Base-by-base conservation (phyloP, 2,888 invertebrate genomes). In the Doris montereyensis region DNA sequence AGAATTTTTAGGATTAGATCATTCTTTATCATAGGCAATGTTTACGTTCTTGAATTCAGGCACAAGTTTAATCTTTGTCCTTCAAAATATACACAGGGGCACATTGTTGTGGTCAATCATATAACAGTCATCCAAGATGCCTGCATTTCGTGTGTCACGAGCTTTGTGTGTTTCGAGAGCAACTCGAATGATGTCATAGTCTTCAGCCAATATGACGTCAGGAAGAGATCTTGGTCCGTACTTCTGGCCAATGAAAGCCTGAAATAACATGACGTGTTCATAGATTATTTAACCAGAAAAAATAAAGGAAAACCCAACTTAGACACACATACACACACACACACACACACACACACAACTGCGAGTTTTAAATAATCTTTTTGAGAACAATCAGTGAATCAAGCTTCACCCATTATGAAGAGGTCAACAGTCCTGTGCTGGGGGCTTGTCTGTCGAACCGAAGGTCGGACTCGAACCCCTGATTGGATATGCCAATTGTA, bases 181-280 rank as follows among this genome's bases (percentile, higher is more conserved):
- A 72, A 85, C 80, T 24, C 85, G 82, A 17, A 90, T 81, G 21
- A 82, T 76, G 67, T 88, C 88, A 76, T 84, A 90, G 75, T 89
- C 88, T 0, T 85, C 81, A 2, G 85, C 85, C 5, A 85, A 81
- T n/a, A 90, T 89, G 13, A 81, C 78, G 1, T 84, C 80, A 2
- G 89, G 90, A 8, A 89, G 82, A 3, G 85, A 83, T 24, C 81
- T 78, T 1, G 84, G 82, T 0, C 90, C 90, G 83, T 89, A 89
- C 58, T 85, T 85, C 74, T 90, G 90, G 2, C 90, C 89, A 32
- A 90, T 77, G 73, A 90, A 85, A 8, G 86, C 87, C 90, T 90
- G 83, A 5, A 76, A 75, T 62, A 10, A 68, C 3, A 76, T 24
- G 26, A 24, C 21, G 13, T 13, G 2, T 13, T 34, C 17, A 32